A percentile compares a stretch with the other conserved stretches of the same genome.
phyloP scores from a whole-genome alignment of 2,888 invertebrate species.

The Alloscopus bannaensis region DNA sequence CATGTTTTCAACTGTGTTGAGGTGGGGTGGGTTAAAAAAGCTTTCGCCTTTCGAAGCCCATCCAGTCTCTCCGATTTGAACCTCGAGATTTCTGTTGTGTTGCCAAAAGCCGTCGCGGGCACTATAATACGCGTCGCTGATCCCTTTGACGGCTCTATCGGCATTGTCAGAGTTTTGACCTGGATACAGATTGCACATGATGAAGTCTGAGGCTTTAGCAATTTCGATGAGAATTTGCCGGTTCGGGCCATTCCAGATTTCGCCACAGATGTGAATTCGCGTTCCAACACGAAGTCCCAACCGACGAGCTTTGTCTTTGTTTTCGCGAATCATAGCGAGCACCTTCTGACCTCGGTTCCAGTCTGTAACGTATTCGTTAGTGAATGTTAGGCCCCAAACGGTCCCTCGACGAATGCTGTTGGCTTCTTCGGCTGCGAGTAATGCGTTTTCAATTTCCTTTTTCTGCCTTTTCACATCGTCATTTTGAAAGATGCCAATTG shows the following conservation, averaged over 20 bases:
- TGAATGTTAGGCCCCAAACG: slow-evolving; percentile 70
- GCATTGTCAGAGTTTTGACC: slow-evolving; percentile 59
- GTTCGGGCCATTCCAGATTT: slow-evolving; percentile 66
- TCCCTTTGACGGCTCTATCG: slow-evolving; percentile 62
- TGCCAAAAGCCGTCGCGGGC: slow-evolving; percentile 64
- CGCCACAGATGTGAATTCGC: slow-evolving; percentile 68
- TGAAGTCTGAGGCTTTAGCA: slow-evolving; percentile 68
- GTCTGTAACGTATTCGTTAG: slow-evolving; percentile 69
- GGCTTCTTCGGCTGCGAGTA: slow-evolving; percentile 68
- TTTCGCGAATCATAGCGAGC: slow-evolving; percentile 67
- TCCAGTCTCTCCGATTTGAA: slow-evolving; percentile 72
- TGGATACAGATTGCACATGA: slow-evolving; percentile 72
- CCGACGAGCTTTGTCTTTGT: slow-evolving; percentile 60
- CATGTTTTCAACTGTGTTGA: slow-evolving; percentile 63
- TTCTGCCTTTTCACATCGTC: slow-evolving; percentile 42
- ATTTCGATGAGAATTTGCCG: slow-evolving; percentile 63
- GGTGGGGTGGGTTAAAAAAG: slow-evolving; percentile 63
- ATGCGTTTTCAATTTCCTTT: slow-evolving; percentile 71
- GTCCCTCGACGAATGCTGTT: slow-evolving; percentile 66
- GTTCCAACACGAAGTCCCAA: slow-evolving; percentile 68
- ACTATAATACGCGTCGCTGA: slow-evolving; percentile 68
- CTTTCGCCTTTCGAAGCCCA: slow-evolving; percentile 70
- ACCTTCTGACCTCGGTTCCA: slow-evolving; percentile 51
- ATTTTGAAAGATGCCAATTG: slow-evolving; percentile 69
- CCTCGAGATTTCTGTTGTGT: slow-evolving; percentile 68